Evolutionary conservation across 2,113 vertebrate genomes (phyloP).

Genomic region (Podiceps cristatus): DNA sequence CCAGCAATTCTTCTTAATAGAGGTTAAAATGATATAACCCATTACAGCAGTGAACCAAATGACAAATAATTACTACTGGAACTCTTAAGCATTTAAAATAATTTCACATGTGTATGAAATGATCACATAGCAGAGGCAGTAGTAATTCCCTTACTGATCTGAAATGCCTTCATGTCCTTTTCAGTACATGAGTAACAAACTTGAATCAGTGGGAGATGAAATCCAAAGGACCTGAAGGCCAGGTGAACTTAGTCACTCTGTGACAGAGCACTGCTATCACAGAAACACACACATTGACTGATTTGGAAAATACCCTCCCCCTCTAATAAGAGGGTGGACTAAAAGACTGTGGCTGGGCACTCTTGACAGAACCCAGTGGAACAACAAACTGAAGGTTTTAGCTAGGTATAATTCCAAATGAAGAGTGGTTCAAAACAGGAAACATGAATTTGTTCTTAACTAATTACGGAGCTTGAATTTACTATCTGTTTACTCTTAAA

Average conservation of each 20-base stretch:
- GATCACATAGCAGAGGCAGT: not conserved
- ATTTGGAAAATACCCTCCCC: not conserved
- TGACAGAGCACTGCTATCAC: not conserved
- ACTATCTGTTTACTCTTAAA: not conserved
- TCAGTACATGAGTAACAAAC: not conserved
- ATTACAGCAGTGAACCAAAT: not conserved
- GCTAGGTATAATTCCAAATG: not conserved
- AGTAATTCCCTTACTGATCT: not conserved
- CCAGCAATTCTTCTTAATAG: not conserved
- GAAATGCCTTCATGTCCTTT: not conserved
- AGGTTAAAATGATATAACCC: not conserved
- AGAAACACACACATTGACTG: not conserved
- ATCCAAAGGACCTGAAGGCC: not conserved
- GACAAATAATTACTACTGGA: not conserved
- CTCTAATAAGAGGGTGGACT: not conserved
- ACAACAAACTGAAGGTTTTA: not conserved
- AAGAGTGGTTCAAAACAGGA: not conserved
- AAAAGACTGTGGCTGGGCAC: rapidly evolving
- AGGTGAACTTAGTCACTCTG: not conserved
- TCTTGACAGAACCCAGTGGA: not conserved
- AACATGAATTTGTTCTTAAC: not conserved
- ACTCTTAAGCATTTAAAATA: not conserved
- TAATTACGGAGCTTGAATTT: not conserved
- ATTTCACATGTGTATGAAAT: not conserved
- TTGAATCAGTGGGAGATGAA: not conserved